phyloP scores from a whole-genome alignment of 2,888 invertebrate species.

The Prosapia bicincta region DNA sequence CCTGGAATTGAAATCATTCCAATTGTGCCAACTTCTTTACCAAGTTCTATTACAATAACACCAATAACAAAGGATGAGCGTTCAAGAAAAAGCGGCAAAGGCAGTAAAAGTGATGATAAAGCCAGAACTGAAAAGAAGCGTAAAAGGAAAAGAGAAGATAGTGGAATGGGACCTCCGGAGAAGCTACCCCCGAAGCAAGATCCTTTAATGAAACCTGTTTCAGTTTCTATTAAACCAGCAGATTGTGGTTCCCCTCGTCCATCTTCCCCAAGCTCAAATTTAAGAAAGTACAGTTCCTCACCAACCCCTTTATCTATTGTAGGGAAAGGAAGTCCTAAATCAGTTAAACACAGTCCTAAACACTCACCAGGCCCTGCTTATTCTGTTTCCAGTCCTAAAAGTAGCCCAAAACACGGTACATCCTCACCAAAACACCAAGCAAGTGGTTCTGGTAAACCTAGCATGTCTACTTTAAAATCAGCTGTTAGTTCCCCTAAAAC shows the following conservation, averaged over 20 bases:
- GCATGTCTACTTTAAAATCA: constrained; percentile 83
- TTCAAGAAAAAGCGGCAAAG: constrained; percentile 45
- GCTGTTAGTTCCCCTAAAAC: constrained; percentile 64
- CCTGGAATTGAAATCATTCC: constrained; percentile 86
- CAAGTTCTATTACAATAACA: constrained; percentile 83
- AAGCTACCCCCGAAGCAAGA: constrained; percentile 74
- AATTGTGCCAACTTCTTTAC: constrained; percentile 62
- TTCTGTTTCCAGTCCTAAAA: constrained; percentile 31
- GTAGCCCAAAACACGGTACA: constrained; percentile 50
- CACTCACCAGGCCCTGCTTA: constrained; percentile 36
- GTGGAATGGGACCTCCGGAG: constrained; percentile 72
- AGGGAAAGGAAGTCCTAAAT: constrained; percentile 36
- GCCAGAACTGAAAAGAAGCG: constrained; percentile 61
- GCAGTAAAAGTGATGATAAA: constrained; percentile 49
- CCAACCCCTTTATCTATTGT: constrained; percentile 50
- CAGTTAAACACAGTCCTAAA: constrained; percentile 34
- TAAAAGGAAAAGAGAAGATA: constrained; percentile 74
- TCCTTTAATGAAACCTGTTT: constrained; percentile 65
- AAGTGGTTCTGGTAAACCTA: constrained; percentile 70
- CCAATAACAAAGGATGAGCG: constrained; percentile 54
- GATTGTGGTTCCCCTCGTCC: constrained; percentile 49
- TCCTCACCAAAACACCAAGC: constrained; percentile 69
- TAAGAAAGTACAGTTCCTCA: constrained; percentile 68
- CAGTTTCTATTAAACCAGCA: constrained; percentile 69
- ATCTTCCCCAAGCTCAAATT: constrained; percentile 61